Conservation (phyloP, 92 coral and sea anemone genomes). For the Palythoa grandis region DNA sequence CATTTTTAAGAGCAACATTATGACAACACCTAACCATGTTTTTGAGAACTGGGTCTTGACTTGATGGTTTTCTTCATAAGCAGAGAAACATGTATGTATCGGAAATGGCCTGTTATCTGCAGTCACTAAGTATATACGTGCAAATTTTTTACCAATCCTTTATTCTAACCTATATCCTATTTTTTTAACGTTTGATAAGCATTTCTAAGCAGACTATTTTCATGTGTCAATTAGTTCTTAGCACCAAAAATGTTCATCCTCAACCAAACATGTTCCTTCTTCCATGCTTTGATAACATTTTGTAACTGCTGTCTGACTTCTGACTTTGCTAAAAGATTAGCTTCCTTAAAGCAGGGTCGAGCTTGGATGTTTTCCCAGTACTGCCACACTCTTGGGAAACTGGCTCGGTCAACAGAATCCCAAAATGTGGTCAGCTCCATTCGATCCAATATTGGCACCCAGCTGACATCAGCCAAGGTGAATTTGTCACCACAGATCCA, state of each 20-base stretch:
- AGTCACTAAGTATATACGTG: too few species aligned
- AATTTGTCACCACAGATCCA: slow-evolving; percentile 42
- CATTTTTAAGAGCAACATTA: too few species aligned
- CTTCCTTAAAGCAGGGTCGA: slow-evolving; percentile 33
- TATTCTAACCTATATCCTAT: too few species aligned
- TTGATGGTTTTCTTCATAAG: too few species aligned
- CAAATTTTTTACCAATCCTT: too few species aligned
- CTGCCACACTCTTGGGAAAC: slow-evolving; percentile 32
- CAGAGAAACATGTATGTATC: too few species aligned
- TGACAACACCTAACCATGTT: too few species aligned
- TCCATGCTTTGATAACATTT: slow-evolving; percentile 8
- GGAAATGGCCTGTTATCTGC: too few species aligned
- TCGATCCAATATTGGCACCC: slow-evolving; percentile 35
- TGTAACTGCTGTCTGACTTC: slow-evolving; percentile 8
- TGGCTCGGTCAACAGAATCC: slow-evolving; percentile 28
- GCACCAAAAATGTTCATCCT: slow-evolving; percentile 30
- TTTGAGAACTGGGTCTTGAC: too few species aligned
- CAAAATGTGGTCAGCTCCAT: slow-evolving; percentile 33
- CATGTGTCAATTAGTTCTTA: not conserved
- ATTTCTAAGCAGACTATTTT: not conserved
- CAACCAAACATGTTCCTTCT: slow-evolving; percentile 23
- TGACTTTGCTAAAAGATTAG: slow-evolving; percentile 16
- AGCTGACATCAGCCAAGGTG: slow-evolving; percentile 41
- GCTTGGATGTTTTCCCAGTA: slow-evolving; percentile 39
- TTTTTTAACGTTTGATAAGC: not conserved